These are phyloP conservation scores for Ariolimax columbianus DNA, from an alignment of 2,888 invertebrate species.

Conservation along the genomic window DNA sequence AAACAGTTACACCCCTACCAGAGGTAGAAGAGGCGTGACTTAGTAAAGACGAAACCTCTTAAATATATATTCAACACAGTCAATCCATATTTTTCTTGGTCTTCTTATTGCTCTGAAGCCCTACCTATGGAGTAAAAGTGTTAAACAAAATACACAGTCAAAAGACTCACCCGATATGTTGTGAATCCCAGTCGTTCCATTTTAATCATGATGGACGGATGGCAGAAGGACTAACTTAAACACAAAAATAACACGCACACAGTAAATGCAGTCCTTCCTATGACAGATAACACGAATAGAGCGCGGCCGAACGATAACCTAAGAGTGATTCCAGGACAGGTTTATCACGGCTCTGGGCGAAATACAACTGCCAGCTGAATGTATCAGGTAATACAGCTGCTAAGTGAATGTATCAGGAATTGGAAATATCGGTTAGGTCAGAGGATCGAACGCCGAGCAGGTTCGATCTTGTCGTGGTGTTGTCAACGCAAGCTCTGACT, in stretches of 20 bases:
- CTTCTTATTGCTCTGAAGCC: too few species aligned
- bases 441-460: conserved; percentile 38
- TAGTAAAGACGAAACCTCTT: too few species aligned
- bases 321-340: too few species aligned
- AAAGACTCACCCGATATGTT: conserved; percentile 71
- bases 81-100: not conserved
- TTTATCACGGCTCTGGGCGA: too few species aligned
- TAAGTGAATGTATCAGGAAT: not conserved
- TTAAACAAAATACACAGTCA: not conserved
- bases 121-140: too few species aligned
- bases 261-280: not conserved
- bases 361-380: not conserved
- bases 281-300: not conserved
- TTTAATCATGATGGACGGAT: conserved; percentile 69
- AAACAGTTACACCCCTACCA: not conserved
- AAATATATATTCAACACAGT: not conserved
- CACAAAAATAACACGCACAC: not conserved
- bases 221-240: conserved; percentile 2
- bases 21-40: not conserved
- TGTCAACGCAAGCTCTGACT: conserved; percentile 48
- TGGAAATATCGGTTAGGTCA: conserved; percentile 6
- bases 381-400: too few species aligned
- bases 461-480: conserved; percentile 45
- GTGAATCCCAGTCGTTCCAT: conserved; percentile 73
- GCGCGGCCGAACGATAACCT: not conserved